These are phyloP conservation scores for Theristus sp. DNA, from an alignment of 2,888 invertebrate species.

Conservation along the genomic window DNA sequence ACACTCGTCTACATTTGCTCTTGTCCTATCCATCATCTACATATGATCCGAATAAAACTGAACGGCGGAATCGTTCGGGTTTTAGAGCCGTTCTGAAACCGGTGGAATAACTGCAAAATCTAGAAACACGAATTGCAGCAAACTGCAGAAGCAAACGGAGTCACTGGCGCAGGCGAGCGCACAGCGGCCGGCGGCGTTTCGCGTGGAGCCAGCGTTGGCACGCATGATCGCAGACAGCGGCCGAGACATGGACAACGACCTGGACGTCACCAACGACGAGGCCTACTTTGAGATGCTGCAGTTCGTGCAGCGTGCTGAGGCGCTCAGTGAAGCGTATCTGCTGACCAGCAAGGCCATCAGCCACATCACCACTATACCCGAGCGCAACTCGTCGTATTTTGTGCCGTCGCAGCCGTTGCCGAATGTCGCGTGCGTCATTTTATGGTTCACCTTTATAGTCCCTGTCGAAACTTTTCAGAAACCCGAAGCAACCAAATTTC, in stretches of 20 bases:
- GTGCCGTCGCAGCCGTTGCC: neutral
- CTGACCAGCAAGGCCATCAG: too few species aligned
- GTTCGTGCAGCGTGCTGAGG: too few species aligned
- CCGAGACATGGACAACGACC: neutral
- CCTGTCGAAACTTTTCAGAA: too few species aligned
- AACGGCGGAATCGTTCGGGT: too few species aligned
- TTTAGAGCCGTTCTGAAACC: too few species aligned
- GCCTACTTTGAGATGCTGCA: too few species aligned
- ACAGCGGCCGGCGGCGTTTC: neutral
- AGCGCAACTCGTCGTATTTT: neutral
- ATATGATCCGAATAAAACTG: too few species aligned
- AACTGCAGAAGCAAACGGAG: neutral
- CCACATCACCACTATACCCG: too few species aligned
- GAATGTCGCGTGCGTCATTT: neutral
- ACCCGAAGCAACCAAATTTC: too few species aligned
- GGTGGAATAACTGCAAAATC: too few species aligned
- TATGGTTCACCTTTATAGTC: neutral
- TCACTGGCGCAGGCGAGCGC: neutral
- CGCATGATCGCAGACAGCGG: neutral
- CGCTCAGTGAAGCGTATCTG: too few species aligned
- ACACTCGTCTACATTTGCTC: neutral
- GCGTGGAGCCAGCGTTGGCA: neutral
- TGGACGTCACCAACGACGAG: too few species aligned
- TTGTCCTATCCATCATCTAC: neutral
- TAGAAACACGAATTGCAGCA: neutral